A percentile compares a stretch with the other conserved stretches of the same genome.
These are phyloP conservation scores for Acanthurus lineatus DNA, from an alignment of 2,797 vertebrate genomes.

Conservation along the genomic window DNA sequence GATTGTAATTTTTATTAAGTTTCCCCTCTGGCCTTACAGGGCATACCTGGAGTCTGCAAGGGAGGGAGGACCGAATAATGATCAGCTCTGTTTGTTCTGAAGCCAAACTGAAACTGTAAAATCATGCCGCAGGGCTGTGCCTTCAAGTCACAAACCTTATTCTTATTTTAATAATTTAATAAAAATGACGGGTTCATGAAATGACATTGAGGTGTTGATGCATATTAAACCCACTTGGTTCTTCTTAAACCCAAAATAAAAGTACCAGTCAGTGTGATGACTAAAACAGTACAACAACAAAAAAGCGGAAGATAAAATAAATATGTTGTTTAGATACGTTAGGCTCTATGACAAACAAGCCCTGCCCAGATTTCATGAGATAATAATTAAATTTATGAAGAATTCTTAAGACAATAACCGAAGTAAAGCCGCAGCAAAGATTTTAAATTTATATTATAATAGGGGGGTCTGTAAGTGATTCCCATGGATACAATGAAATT, in stretches of 20 bases:
- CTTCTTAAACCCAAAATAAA: background rate
- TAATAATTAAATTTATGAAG: background rate
- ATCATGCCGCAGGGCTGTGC: background rate
- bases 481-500: background rate
- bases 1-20: slow-evolving; percentile 35
- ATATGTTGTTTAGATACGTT: background rate
- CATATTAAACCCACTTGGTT: slow-evolving; percentile 2
- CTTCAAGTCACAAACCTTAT: background rate
- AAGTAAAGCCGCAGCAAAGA: background rate
- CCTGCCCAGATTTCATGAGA: too few relatives aligned
- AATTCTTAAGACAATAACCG: background rate
- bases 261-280: background rate
- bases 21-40: slow-evolving; percentile 28
- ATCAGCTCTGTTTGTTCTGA: slow-evolving; percentile 1
- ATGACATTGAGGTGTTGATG: slow-evolving; percentile 19
- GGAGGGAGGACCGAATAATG: slow-evolving; percentile 3
- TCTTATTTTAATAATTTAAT: slow-evolving; percentile 15
- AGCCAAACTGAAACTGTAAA: slow-evolving; percentile 20
- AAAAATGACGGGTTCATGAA: background rate
- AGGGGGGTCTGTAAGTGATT: background rate
- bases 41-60: slow-evolving; percentile 33
- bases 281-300: slow-evolving; percentile 2
- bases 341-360: background rate
- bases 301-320: background rate
- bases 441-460: background rate